Evolutionary conservation across 2,888 invertebrate genomes (phyloP).

Genomic region (Druceiella hillmani): DNA sequence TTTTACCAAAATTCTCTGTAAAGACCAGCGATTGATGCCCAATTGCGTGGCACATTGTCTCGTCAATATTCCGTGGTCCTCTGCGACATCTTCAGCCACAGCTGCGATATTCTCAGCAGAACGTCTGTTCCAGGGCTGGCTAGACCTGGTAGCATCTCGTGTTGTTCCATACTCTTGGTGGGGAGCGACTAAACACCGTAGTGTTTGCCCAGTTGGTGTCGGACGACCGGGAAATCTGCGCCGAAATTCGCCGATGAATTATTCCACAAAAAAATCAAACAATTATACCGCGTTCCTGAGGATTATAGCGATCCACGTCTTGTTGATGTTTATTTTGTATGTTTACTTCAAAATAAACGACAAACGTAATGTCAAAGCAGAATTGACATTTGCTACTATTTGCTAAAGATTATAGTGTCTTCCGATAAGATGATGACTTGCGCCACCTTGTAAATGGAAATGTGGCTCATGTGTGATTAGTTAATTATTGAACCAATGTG

Average conservation of each 20-base stretch:
- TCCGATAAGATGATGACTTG: conserved; percentile 4
- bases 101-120: conserved; percentile 14
- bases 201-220: conserved; percentile 15
- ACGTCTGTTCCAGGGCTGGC: conserved; percentile 6
- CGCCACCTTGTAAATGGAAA: too few relatives aligned
- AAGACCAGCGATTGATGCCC: conserved; percentile 7
- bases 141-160: conserved; percentile 8
- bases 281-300: conserved; percentile 11
- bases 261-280: conserved; percentile 10
- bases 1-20: conserved; percentile 3
- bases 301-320: conserved; percentile 4
- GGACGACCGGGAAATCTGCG: conserved; percentile 12
- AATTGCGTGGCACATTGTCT: conserved; percentile 14
- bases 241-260: conserved; percentile 5
- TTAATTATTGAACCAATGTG: too few relatives aligned
- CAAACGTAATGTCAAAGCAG: neutral
- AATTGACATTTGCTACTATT: neutral
- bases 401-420: neutral
- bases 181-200: conserved; percentile 13
- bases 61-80: conserved; percentile 10
- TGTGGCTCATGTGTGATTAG: too few relatives aligned
- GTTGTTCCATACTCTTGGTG: conserved; percentile 14
- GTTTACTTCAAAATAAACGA: too few relatives aligned
- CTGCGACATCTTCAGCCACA: conserved; percentile 9
- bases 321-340: conserved; percentile 3